Conservation (phyloP, 2,113 vertebrate species). For the Haemorhous mexicanus region DNA sequence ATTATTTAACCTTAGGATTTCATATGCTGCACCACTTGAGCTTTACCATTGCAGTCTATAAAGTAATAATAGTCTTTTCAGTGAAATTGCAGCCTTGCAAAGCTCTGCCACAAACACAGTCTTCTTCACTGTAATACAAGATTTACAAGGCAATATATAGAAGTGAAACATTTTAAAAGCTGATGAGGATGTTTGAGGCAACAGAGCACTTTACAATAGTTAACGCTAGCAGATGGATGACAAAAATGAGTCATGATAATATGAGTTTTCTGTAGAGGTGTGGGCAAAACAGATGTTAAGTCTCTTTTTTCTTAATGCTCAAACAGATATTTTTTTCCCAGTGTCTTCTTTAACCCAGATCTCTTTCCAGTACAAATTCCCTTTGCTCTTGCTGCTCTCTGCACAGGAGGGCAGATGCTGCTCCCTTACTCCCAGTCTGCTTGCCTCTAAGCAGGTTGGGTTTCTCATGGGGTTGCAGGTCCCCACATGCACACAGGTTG, state of each 20-base stretch:
- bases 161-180: slow-evolving; percentile 8
- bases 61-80: slow-evolving; percentile 36
- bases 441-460: neutral
- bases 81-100: slow-evolving; percentile 45
- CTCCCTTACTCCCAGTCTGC: neutral
- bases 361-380: neutral
- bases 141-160: slow-evolving; percentile 23
- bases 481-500: neutral
- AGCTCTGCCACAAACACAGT: neutral
- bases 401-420: accelerated
- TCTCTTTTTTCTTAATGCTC: neutral
- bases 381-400: neutral
- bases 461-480: neutral
- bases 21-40: slow-evolving; percentile 6
- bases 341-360: neutral
- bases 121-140: neutral
- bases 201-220: neutral
- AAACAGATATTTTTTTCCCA: neutral
- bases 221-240: neutral
- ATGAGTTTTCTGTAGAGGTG: neutral
- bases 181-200: neutral
- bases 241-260: neutral
- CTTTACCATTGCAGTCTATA: slow-evolving; percentile 24
- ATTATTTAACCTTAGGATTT: slow-evolving; percentile 40
- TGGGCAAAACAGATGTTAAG: neutral